These are phyloP conservation scores for Hippoglossus stenolepis DNA, from an alignment of 2,113 vertebrate species.

Conservation along the genomic window DNA sequence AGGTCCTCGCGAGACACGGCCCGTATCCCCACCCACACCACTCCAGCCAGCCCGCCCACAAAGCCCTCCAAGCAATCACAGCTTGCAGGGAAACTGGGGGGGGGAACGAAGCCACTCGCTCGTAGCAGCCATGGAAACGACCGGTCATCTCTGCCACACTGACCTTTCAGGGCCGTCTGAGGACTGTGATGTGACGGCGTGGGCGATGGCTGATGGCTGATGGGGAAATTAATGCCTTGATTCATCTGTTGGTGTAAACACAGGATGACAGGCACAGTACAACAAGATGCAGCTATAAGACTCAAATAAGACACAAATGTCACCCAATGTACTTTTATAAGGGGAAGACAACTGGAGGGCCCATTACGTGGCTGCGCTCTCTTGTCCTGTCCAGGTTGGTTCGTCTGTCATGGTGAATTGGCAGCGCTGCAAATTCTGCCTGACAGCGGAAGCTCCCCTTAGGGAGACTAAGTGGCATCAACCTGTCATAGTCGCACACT, in stretches of 20 bases:
- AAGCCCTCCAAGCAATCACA: slow-evolving; percentile 72
- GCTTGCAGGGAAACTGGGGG: slow-evolving; percentile 74
- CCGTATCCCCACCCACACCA: slow-evolving; percentile 53
- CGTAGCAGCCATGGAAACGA: slow-evolving; percentile 43
- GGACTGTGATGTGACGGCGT: slow-evolving; percentile 54
- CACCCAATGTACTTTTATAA: slow-evolving; percentile 43
- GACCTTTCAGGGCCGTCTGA: slow-evolving; percentile 73
- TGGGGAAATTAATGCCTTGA: slow-evolving; percentile 64
- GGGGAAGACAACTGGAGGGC: slow-evolving; percentile 54
- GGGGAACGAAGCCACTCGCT: slow-evolving; percentile 63
- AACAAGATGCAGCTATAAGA: slow-evolving; percentile 27
- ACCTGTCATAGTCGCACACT: slow-evolving; percentile 70
- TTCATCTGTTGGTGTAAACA: slow-evolving; percentile 69
- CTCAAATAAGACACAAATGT: slow-evolving; percentile 60
- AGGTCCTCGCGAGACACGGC: slow-evolving; percentile 64
- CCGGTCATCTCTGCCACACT: slow-evolving; percentile 57
- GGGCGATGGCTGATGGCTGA: slow-evolving; percentile 57
- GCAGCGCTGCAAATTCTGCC: slow-evolving; percentile 66
- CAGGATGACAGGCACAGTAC: slow-evolving; percentile 46
- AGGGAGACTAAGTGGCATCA: slow-evolving; percentile 73
- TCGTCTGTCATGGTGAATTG: slow-evolving; percentile 67
- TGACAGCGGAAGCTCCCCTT: slow-evolving; percentile 62
- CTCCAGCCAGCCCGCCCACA: slow-evolving; percentile 47
- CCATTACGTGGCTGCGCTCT: slow-evolving; percentile 54
- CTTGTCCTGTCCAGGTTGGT: slow-evolving; percentile 57